Conservation (phyloP, 2,797 vertebrate species). For the Gorsachius magnificus region DNA sequence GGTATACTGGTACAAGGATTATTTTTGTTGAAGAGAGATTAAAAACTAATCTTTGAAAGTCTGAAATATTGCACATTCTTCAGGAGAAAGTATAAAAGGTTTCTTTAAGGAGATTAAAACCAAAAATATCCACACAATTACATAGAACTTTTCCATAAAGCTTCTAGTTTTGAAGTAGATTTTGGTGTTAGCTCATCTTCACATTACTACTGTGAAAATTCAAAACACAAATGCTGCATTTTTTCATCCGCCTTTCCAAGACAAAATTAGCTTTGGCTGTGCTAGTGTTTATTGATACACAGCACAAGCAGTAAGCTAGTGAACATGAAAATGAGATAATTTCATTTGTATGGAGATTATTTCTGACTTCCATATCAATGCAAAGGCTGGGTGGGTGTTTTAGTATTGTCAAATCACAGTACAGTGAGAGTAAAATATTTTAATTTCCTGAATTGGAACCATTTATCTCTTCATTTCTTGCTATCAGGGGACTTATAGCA, state of each 20-base stretch:
- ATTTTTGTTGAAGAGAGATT: not conserved
- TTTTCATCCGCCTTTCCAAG: not conserved
- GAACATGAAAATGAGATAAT: not conserved
- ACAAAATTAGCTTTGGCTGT: not conserved
- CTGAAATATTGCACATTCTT: not conserved
- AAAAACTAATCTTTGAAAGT: not conserved
- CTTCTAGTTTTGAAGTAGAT: not conserved
- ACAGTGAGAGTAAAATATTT: not conserved
- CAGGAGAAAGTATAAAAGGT: not conserved
- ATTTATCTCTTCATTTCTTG: not conserved
- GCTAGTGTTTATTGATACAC: not conserved
- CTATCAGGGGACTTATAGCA: not conserved
- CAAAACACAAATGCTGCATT: not conserved
- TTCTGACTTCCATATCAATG: not conserved
- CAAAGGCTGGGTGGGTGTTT: not conserved
- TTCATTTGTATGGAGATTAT: not conserved
- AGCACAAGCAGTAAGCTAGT: not conserved
- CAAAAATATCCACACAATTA: not conserved
- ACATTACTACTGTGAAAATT: not conserved
- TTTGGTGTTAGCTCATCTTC: not conserved
- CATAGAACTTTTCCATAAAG: not conserved
- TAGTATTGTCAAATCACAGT: not conserved
- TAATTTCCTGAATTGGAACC: not conserved
- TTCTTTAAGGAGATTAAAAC: not conserved
- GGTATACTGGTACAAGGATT: not conserved